Evolutionary conservation across 2,113 vertebrate species (phyloP).

Genomic region (Turdus rufiventris): DNA sequence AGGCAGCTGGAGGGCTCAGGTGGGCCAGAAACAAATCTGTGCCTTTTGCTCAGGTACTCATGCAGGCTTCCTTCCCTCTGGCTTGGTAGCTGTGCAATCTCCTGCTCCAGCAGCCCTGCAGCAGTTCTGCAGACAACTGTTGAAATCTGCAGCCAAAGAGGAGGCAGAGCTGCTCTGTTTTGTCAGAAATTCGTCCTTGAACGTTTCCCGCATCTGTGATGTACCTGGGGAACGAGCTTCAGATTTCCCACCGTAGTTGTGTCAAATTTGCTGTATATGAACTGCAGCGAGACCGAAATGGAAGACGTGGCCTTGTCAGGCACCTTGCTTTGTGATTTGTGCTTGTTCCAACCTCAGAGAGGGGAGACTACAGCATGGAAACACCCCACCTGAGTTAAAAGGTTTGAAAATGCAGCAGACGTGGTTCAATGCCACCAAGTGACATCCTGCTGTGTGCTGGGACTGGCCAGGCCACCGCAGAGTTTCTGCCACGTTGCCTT

Average conservation of each 20-base stretch:
- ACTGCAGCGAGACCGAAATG: background rate
- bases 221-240: background rate
- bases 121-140: background rate
- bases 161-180: background rate
- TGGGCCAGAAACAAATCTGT: background rate
- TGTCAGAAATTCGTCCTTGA: background rate
- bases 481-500: background rate
- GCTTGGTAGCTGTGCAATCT: background rate
- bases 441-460: rapidly evolving
- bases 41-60: background rate
- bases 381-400: background rate
- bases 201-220: background rate
- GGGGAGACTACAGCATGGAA: background rate
- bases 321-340: background rate
- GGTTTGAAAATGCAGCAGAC: background rate
- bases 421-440: background rate
- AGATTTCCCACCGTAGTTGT: background rate
- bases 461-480: background rate
- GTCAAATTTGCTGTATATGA: background rate
- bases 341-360: background rate
- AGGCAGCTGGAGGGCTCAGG: background rate
- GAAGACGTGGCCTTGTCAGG: background rate
- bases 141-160: background rate
- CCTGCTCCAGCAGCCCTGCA: background rate
- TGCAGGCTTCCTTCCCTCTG: background rate